phyloP scores from a whole-genome alignment of 2,113 vertebrate genomes.

The Bothrops jararaca region DNA sequence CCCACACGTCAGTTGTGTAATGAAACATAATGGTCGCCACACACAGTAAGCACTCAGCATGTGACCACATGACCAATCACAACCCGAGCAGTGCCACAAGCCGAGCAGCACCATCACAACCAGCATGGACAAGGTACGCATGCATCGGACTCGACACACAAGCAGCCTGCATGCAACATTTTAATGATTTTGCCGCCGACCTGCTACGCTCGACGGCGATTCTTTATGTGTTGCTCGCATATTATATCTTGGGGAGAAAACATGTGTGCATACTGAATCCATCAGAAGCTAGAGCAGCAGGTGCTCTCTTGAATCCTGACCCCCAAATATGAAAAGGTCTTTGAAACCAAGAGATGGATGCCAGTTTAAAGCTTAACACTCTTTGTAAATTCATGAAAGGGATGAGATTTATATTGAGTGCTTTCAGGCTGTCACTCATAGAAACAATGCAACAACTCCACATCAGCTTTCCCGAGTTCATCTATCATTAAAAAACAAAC shows the following conservation, averaged over 20 bases:
- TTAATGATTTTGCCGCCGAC: too few species aligned
- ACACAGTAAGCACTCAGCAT: too few species aligned
- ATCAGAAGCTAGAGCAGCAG: background rate
- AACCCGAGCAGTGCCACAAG: too few species aligned
- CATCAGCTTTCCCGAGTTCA: background rate
- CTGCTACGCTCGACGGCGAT: too few species aligned
- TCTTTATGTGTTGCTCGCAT: background rate
- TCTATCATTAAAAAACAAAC: background rate
- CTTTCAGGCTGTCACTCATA: background rate
- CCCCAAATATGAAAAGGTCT: background rate
- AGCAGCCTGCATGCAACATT: too few species aligned
- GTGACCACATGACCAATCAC: too few species aligned
- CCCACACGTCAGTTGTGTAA: too few species aligned
- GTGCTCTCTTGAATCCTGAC: background rate
- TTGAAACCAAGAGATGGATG: background rate
- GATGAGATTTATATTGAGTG: background rate
- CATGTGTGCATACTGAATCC: background rate
- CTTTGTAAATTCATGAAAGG: background rate
- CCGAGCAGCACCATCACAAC: too few species aligned
- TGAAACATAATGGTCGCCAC: too few species aligned
- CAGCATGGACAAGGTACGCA: too few species aligned
- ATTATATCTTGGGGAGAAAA: background rate
- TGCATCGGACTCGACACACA: too few species aligned
- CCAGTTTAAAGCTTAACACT: background rate
- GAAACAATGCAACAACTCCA: background rate